A percentile compares a stretch with the other conserved stretches of the same genome.
phyloP scores from a whole-genome alignment of 2,797 vertebrate species.

The Petrocephalus schoutedeni region DNA sequence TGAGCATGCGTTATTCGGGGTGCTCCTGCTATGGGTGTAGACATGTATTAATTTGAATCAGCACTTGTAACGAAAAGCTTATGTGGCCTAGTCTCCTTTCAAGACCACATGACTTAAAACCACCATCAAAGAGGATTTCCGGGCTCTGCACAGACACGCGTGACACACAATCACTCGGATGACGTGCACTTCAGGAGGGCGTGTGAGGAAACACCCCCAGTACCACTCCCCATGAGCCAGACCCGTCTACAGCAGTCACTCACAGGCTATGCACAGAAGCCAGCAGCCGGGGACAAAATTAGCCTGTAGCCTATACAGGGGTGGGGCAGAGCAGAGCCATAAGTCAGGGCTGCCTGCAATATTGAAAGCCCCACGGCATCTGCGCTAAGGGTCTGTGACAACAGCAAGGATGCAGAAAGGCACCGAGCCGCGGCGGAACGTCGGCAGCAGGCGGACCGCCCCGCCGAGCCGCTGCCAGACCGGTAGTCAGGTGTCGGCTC shows the following conservation, averaged over 20 bases:
- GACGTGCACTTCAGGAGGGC: background rate
- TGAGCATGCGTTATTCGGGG: background rate
- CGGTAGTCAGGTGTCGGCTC: background rate
- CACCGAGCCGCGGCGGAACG: background rate
- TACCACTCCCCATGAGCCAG: background rate
- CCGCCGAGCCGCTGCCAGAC: background rate
- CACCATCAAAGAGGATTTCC: background rate
- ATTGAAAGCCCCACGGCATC: background rate
- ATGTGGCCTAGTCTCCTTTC: background rate
- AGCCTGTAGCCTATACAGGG: conserved; percentile 16
- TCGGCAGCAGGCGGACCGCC: background rate
- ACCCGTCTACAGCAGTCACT: conserved; percentile 22
- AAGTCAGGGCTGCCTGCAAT: conserved; percentile 27
- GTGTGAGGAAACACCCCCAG: background rate
- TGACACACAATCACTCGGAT: background rate
- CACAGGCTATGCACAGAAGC: conserved; percentile 30
- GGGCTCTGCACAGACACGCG: background rate
- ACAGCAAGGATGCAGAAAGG: background rate
- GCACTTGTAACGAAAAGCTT: background rate
- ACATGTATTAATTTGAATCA: background rate
- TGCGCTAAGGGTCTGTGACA: background rate
- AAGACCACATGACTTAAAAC: background rate
- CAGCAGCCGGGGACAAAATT: conserved; percentile 46
- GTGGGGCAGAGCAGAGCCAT: conserved; percentile 34
- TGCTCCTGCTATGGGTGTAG: background rate